phyloP scores from a whole-genome alignment of 1,140 invertebrate genomes.

The Drosophila gunungcola region DNA sequence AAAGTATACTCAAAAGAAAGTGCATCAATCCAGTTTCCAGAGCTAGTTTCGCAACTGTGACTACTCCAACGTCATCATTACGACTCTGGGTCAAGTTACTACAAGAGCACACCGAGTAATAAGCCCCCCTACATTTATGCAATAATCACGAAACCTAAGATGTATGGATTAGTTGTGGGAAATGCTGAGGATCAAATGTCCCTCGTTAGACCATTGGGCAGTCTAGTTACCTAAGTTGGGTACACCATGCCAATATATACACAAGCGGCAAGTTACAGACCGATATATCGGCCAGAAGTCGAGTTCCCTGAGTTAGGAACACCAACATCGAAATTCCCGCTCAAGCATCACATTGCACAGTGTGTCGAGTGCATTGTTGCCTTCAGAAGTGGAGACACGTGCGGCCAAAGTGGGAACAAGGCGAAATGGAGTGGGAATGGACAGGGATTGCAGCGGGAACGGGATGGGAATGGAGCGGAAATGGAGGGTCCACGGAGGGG shows the following conservation, averaged over 20 bases:
- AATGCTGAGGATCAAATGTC: conserved; percentile 9
- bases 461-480: neutral
- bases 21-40: no score
- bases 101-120: neutral
- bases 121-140: neutral
- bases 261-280: conserved; percentile 10
- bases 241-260: conserved; percentile 2
- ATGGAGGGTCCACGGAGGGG: no score
- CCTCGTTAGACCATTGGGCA: neutral
- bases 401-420: conserved; percentile 18
- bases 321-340: neutral
- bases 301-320: conserved; percentile 13
- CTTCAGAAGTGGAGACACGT: conserved; percentile 39
- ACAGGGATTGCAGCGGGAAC: neutral
- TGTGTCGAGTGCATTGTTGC: conserved; percentile 17
- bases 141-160: neutral
- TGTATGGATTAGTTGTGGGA: neutral
- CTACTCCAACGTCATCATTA: neutral
- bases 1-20: no score
- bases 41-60: neutral
- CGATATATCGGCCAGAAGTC: neutral
- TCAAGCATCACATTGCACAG: conserved; percentile 28
- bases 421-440: neutral
- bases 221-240: conserved; percentile 8
- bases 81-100: conserved; percentile 1